Base-by-base conservation (phyloP, 1,140 invertebrate genomes). In the Chironomus striatipennis region DNA sequence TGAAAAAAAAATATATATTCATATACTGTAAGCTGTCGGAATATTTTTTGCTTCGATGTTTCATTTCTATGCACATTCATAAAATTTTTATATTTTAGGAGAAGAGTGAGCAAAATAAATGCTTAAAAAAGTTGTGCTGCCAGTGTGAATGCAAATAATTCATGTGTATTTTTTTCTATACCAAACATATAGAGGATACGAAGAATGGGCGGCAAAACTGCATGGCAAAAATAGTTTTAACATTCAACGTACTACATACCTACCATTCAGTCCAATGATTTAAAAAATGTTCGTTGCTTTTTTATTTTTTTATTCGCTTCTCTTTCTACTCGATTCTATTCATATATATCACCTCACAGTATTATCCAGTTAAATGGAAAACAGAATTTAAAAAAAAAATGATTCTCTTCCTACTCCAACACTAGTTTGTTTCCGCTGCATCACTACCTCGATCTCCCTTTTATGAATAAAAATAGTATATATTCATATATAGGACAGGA, bases 41-140 rank as follows among this genome's bases (percentile, higher is more conserved):
- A n/a, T 57, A n/a, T 57, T 57, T 57, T 15, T 15, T 57, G 47
- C 47, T 57, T 57, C 47, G 47, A 57, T 57, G 47, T 57, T 57
- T 57, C 47, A 57, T 57, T 57, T 57, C 47, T 57, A 57, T 57
- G 47, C 47, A 57, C 47, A 57, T 57, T 57, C 47, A 57, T 57
- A 57, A 57, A 57, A 57, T 57, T 57, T 57, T 57, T 57, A 57
- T 57, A 15, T 57, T 8, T n/a, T 57, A 57, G 47, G n/a, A 57
- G n/a, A 57, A n/a, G n/a, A 57, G 5, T 12, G 47, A 57, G 47
- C 5, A 57, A 57, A 57, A 57, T 34, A 34, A 34, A 34, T 34
- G 47, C 47, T 57, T 15, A n/a, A 57, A 15, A n/a, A 57, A 12
- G 47, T 57, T 57, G 12, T 57, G 12, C 47, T n/a, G 47, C 47